phyloP scores from a whole-genome alignment of 2,113 vertebrate genomes.

The Crotalus horridus region DNA sequence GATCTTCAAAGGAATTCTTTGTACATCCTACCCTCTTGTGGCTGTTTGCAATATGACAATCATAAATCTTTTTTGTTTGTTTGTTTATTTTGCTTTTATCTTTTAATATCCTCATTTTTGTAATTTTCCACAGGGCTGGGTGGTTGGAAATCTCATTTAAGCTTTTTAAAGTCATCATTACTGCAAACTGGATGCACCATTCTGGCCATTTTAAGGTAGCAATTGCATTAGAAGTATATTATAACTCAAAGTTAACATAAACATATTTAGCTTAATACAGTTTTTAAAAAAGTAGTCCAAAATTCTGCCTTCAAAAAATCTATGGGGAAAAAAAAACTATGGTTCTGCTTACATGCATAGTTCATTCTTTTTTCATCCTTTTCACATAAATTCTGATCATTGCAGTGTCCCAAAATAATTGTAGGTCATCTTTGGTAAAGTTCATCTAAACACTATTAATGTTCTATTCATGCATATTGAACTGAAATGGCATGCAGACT shows the following conservation, averaged over 20 bases:
- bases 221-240: background rate
- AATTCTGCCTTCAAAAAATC: background rate
- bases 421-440: background rate
- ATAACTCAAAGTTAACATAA: background rate
- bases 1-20: conserved; percentile 36
- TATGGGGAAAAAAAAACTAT: background rate
- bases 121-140: background rate
- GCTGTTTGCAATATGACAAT: conserved; percentile 51
- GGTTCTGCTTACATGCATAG: background rate
- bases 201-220: background rate
- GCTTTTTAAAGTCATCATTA: background rate
- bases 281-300: background rate
- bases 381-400: background rate
- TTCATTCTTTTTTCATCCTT: background rate
- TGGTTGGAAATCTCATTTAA: background rate
- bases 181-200: background rate
- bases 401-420: background rate
- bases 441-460: background rate
- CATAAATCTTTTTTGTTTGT: background rate
- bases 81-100: background rate
- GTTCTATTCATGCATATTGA: background rate
- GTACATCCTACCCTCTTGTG: conserved; percentile 67
- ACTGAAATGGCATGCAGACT: background rate
- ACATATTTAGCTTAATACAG: background rate
- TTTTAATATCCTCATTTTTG: background rate